Evolutionary conservation across 2,888 invertebrate genomes (phyloP).

Genomic region (Volucella inflata): DNA sequence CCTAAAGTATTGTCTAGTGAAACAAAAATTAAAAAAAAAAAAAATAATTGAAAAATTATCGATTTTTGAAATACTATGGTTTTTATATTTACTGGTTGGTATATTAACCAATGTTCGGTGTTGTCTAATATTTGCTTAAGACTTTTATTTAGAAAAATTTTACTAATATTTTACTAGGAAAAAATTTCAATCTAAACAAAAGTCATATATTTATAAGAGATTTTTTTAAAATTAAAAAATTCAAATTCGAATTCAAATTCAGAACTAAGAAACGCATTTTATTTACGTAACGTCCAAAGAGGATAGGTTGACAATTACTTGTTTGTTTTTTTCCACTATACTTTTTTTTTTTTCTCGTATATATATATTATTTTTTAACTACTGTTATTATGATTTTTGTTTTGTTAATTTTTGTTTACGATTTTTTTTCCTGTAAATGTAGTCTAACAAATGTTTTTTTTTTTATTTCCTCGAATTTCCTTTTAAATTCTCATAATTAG

Average conservation of each 20-base stretch:
- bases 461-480: conserved; percentile 56
- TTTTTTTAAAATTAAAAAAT: conserved; percentile 28
- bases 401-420: conserved; percentile 54
- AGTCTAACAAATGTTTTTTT: conserved; percentile 70
- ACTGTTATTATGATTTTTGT: conserved; percentile 65
- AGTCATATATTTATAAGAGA: background rate
- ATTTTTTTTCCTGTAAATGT: conserved; percentile 71
- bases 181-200: conserved; percentile 47
- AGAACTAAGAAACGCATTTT: conserved; percentile 58
- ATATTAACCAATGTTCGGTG: background rate
- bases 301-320: conserved; percentile 72
- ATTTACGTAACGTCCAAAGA: conserved; percentile 60
- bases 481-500: conserved; percentile 72
- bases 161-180: conserved; percentile 70
- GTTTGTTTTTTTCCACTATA: conserved; percentile 73
- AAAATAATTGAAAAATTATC: conserved; percentile 15
- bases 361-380: conserved; percentile 66
- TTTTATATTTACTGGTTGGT: conserved; percentile 11
- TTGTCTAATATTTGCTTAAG: conserved; percentile 14
- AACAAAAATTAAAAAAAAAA: conserved; percentile 10
- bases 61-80: conserved; percentile 6
- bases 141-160: conserved; percentile 56
- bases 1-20: conserved; percentile 16
- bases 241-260: conserved; percentile 45
- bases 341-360: conserved; percentile 48